Base-by-base conservation (phyloP, 1,140 invertebrate genomes). In the Heliothis subflexa region DNA sequence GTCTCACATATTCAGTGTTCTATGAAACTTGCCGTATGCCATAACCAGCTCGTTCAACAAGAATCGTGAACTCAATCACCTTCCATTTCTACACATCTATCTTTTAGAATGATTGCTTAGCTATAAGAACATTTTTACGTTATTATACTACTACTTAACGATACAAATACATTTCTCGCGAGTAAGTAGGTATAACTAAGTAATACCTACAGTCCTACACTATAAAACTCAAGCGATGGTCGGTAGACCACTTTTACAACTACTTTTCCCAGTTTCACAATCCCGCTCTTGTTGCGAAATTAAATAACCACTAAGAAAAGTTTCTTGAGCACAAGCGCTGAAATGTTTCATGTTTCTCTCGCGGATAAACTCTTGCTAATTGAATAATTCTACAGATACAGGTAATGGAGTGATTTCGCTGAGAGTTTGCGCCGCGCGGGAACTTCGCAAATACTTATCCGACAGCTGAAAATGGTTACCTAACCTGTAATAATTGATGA, bases 271-370 rank as follows among this genome's bases (percentile, higher is more conserved):
- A 59, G 18, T 11, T 57, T 59, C 55, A 59, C 12, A 59, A 13
- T 14, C 21, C 21, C 25, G 55, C 25, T 4, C 55, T 21, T 59
- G 55, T 59, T 59, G 25, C 55, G 3, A 57, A 57, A 57, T 57
- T 57, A 25, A 57, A 57, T 57, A 25, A 59, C 54, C 54, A 25
- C 55, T 59, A 14, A 59, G 55, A 59, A 28, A 59, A 59, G 55
- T 59, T 59, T 28, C 21, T 13, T 1, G 16, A 59, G 16, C n/a
- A 16, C 52, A 16, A 55, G 14, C 7, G 55, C 12, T 59, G 3
- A 28, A 21, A 13, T 59, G 55, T 25, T 59, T 59, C 12, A 28
- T 28, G 21, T 59, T 25, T 28, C 55, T 11, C 55, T 59, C 55
- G 55, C 21, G 21, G 55, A 59, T 59, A 59, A 59, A 59, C 55